Evolutionary conservation across 2,113 vertebrate genomes (phyloP).

Genomic region (Paraplagusia blochii): DNA sequence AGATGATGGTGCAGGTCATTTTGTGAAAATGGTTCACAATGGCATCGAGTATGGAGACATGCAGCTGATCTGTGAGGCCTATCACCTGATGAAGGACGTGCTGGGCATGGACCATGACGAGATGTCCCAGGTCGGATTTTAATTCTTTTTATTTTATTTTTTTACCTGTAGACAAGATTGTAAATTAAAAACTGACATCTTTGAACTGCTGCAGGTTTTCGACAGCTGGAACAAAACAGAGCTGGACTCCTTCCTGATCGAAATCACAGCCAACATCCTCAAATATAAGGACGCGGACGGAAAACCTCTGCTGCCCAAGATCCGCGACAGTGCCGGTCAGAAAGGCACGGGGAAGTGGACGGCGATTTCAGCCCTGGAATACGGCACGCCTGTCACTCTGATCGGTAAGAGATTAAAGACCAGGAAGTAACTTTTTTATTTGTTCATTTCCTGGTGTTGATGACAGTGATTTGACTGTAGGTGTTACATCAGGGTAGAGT

Average conservation of each 20-base stretch:
- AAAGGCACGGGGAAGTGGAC: conserved; percentile 99
- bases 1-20: conserved; percentile 93
- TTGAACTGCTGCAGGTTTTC: conserved; percentile 77
- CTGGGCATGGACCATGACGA: conserved; percentile 85
- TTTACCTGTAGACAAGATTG: not conserved
- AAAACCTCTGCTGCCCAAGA: conserved; percentile 88
- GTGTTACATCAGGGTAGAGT: conserved; percentile 2
- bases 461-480: conserved; percentile 17
- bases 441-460: conserved; percentile 3
- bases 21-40: conserved; percentile 99
- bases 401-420: conserved; percentile 80
- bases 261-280: conserved; percentile 94
- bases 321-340: conserved; percentile 92
- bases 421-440: conserved; percentile 37
- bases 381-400: conserved; percentile 91
- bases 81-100: conserved; percentile 96
- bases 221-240: conserved; percentile 94
- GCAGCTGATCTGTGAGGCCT: conserved; percentile 98
- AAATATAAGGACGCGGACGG: conserved; percentile 84
- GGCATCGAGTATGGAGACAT: conserved; percentile 99
- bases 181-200: not conserved
- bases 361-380: conserved; percentile 91
- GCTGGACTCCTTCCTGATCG: conserved; percentile 95
- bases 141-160: not conserved
- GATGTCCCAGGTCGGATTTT: conserved; percentile 87